phyloP scores from a whole-genome alignment of 2,113 vertebrate genomes.

The Mystacornis crossleyi region DNA sequence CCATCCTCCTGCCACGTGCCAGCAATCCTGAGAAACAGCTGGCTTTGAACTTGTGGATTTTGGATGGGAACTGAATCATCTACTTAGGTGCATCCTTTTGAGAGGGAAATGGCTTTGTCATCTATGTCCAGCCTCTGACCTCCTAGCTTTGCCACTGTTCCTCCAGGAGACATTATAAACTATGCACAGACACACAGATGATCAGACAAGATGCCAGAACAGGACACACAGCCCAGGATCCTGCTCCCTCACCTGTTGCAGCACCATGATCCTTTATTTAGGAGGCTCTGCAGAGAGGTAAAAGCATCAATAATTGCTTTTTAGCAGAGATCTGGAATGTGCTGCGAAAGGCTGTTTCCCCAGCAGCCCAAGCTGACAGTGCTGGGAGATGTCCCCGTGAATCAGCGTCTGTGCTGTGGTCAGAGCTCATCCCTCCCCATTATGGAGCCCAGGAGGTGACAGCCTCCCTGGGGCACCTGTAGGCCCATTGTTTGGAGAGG shows the following conservation, averaged over 20 bases:
- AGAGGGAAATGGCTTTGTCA: not conserved
- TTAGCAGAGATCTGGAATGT: not conserved
- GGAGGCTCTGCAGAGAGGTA: not conserved
- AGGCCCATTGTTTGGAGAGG: not conserved
- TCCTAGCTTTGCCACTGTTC: not conserved
- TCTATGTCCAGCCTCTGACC: not conserved
- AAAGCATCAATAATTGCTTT: not conserved
- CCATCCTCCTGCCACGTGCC: fast-evolving
- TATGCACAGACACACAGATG: not conserved
- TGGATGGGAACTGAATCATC: not conserved
- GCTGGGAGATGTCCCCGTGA: not conserved
- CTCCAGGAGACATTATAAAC: not conserved
- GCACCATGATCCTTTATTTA: not conserved
- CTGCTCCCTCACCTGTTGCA: not conserved
- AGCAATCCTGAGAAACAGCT: not conserved
- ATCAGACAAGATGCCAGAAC: not conserved
- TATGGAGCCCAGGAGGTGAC: not conserved
- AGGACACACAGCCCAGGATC: not conserved
- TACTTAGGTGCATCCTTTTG: not conserved
- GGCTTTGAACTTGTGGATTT: not conserved
- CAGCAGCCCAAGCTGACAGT: not conserved
- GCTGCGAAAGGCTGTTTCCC: not conserved
- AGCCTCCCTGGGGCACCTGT: not conserved
- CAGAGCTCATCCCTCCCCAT: not conserved
- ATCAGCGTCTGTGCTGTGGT: not conserved